These are phyloP conservation scores for Oreochromis grahami DNA, from an alignment of 2,797 vertebrate species.

Conservation along the genomic window DNA sequence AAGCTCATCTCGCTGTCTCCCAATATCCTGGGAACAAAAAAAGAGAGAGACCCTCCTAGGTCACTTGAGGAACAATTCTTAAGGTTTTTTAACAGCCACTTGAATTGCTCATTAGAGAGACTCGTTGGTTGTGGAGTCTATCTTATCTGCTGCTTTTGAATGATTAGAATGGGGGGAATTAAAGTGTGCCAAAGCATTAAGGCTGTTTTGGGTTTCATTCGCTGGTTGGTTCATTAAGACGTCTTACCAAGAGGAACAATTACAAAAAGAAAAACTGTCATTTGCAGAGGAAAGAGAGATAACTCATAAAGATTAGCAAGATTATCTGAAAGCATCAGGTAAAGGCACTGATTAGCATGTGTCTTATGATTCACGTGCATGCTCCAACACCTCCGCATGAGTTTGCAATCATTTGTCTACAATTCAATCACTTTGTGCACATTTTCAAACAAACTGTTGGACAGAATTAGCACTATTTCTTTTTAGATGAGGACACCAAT, in stretches of 20 bases:
- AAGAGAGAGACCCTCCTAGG: background rate
- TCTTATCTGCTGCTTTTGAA: constrained; percentile 35
- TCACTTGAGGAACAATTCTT: background rate
- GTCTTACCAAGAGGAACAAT: background rate
- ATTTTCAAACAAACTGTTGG: background rate
- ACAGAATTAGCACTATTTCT: background rate
- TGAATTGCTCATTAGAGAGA: constrained; percentile 27
- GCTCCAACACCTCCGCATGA: background rate
- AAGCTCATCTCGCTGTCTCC: background rate
- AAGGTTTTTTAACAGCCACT: background rate
- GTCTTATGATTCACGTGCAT: background rate
- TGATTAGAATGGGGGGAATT: constrained; percentile 19
- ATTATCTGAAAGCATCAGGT: background rate
- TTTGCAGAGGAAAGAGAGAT: background rate
- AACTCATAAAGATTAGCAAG: background rate
- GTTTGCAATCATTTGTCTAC: background rate
- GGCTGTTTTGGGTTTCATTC: constrained; percentile 15
- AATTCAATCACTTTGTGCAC: background rate
- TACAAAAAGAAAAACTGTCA: background rate
- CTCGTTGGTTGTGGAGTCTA: background rate
- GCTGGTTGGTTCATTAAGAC: background rate
- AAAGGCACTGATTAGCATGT: background rate
- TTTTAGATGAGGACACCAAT: background rate
- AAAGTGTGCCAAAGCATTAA: constrained; percentile 22
- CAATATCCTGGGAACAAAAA: background rate